Base-by-base conservation (phyloP, 2,797 vertebrate genomes). In the Erpetoichthys calabaricus region DNA sequence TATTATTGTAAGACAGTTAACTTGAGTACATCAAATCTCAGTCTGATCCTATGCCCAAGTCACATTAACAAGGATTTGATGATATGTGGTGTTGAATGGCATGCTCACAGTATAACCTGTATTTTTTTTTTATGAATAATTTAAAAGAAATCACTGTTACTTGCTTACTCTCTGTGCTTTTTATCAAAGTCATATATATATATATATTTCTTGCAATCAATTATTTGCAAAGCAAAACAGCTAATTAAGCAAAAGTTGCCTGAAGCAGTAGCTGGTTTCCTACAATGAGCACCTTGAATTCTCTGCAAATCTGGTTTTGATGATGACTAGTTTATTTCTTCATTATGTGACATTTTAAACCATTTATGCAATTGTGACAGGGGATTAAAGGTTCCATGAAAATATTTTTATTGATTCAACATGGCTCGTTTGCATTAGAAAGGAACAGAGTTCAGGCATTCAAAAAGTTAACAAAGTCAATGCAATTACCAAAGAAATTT, bases 251-350 rank as follows among this genome's bases (percentile, higher is more conserved):
- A 64, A 59, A 73, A 69, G 58, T 67, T 66, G 65, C 58, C 44
- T 49, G 59, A 60, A 67, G n/a, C 65, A 67, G 7, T 57, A 42
- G 63, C 59, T 66, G 76, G 64, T 71, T 69, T 76, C 67, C 70
- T 75, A 76, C 74, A 70, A 57, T 63, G 74, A 63, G 62, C 65
- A 65, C 65, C 59, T 62, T 60, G 56, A 60, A 67, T 74, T 75
- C 62, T 62, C 74, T 60, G 60, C 68, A 68, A 73, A 70, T 71
- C 57, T 73, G 65, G 58, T 78, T 75, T 67, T 75, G 64, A 69
- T 73, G 65, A 78, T 73, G 73, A 59, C 63, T 60, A 61, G 68
- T 78, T 79, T 73, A 81, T 78, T 81, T 78, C 68, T 76, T 81
- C 73, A 71, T 69, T 80, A 75, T 59, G 65, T 77, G 72, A 68